Base-by-base conservation (phyloP, 2,888 invertebrate genomes). In the Chrysolina oricalcia region DNA sequence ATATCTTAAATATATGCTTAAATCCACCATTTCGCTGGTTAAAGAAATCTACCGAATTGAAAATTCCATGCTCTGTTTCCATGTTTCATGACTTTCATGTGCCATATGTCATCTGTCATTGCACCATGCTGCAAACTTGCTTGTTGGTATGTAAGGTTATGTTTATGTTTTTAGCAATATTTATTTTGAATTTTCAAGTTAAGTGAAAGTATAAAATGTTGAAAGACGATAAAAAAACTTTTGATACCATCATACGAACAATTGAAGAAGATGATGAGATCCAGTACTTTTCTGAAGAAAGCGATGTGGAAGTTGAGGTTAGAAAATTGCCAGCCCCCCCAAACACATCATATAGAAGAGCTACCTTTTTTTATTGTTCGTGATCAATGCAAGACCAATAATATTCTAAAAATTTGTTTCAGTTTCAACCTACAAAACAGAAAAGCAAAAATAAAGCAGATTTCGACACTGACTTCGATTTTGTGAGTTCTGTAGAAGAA, bases 341-440 rank as follows among this genome's bases (percentile, higher is more conserved):
- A 27, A 27, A 27, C 5, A 27, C 5, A 27, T 27, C 27, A 27
- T 27, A 27, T 27, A 3, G 5, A 27, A 27, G 5, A 27, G 27
- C 27, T 3, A 27, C 5, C 2, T n/a, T n/a, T n/a, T n/a, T n/a
- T n/a, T 3, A 27, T 27, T 27, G 8, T 35, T 35, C 35, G 35
- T 35, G 8, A 35, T 3, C 35, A 35, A 35, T 35, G 8, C 35
- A 35, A 35, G 35, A 6, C 3, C 8, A 35, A 6, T 35, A 3
- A 35, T 15, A 43, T 15, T 11, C 4, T 11, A 21, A 53, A 21
- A 23, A 35, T 64, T 21, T 46, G 48, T 77, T 77, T 46, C n/a
- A 96, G 96, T 94, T 94, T 88, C 96, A 97, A 90, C 96, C 96
- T 48, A 93, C 94, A 0, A 95, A 94, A 87, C 92, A 93, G 81